phyloP scores from a whole-genome alignment of 2,888 invertebrate species.

The Ceraclea dissimilis region DNA sequence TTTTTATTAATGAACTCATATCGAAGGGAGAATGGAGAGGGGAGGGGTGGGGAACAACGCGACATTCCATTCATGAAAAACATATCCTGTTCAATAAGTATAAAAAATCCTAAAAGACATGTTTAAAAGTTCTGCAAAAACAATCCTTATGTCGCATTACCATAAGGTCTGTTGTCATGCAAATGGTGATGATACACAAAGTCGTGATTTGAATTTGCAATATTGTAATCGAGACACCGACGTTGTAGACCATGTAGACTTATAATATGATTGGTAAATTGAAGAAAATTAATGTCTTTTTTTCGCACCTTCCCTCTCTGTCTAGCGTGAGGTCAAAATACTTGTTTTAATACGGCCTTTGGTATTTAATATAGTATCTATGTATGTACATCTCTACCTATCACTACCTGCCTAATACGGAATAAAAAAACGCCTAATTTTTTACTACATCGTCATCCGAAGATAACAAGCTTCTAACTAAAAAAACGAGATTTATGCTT shows the following conservation, averaged over 20 bases:
- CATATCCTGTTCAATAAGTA: conserved; percentile 3
- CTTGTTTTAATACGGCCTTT: neutral
- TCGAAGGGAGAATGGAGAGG: neutral
- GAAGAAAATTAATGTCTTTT: neutral
- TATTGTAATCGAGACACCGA: too few species aligned
- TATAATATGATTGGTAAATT: too few species aligned
- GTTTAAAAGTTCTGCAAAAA: neutral
- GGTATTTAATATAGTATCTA: too few species aligned
- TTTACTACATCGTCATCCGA: too few species aligned
- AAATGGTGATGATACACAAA: neutral
- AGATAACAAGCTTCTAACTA: too few species aligned
- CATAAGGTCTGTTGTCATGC: neutral
- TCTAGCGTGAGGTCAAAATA: neutral
- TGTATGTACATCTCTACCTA: too few species aligned
- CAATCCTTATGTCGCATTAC: neutral
- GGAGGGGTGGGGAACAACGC: conserved; percentile 4
- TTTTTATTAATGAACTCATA: conserved; percentile 19
- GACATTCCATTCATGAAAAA: conserved; percentile 22
- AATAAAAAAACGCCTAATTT: too few species aligned
- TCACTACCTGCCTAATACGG: too few species aligned
- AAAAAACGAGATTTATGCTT: too few species aligned
- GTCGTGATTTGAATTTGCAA: neutral
- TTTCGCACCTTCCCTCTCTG: neutral
- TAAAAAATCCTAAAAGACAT: conserved; percentile 3
- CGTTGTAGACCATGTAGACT: too few species aligned